phyloP scores from a whole-genome alignment of 2,113 vertebrate species.

The Hepsetus odoe region DNA sequence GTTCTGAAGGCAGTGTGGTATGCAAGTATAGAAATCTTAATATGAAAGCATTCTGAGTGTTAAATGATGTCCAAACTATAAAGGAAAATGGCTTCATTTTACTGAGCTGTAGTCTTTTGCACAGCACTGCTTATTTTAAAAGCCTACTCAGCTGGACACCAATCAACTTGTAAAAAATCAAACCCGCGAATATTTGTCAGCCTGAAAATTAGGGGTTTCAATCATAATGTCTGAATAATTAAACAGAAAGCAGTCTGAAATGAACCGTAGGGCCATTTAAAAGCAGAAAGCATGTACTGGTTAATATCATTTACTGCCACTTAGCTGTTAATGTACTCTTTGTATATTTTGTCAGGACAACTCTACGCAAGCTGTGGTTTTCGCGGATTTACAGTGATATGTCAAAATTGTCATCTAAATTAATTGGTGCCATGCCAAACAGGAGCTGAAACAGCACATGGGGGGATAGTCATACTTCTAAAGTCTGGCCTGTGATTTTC shows the following conservation, averaged over 20 bases:
- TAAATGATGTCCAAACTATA: no score
- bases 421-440: slow-evolving; percentile 49
- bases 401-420: slow-evolving; percentile 47
- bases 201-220: slow-evolving; percentile 35
- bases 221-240: slow-evolving; percentile 41
- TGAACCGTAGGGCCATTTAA: slow-evolving; percentile 24
- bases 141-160: slow-evolving; percentile 18
- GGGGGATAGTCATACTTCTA: slow-evolving; percentile 20
- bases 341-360: slow-evolving; percentile 51
- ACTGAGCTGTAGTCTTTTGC: slow-evolving; percentile 4
- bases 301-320: slow-evolving; percentile 45
- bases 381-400: slow-evolving; percentile 41
- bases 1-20: neutral
- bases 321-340: slow-evolving; percentile 51
- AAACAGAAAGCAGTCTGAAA: slow-evolving; percentile 34
- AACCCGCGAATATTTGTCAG: slow-evolving; percentile 27
- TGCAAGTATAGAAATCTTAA: neutral
- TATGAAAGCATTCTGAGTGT: neutral
- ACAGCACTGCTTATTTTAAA: slow-evolving; percentile 33
- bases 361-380: slow-evolving; percentile 43
- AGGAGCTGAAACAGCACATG: slow-evolving; percentile 39
- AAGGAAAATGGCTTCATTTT: neutral
- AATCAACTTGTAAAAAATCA: slow-evolving; percentile 14
- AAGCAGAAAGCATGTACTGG: slow-evolving; percentile 32
- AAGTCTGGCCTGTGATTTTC: slow-evolving; percentile 40